Evolutionary conservation across 2,888 invertebrate species (phyloP).

Genomic region (Neocrepidodera transversa): DNA sequence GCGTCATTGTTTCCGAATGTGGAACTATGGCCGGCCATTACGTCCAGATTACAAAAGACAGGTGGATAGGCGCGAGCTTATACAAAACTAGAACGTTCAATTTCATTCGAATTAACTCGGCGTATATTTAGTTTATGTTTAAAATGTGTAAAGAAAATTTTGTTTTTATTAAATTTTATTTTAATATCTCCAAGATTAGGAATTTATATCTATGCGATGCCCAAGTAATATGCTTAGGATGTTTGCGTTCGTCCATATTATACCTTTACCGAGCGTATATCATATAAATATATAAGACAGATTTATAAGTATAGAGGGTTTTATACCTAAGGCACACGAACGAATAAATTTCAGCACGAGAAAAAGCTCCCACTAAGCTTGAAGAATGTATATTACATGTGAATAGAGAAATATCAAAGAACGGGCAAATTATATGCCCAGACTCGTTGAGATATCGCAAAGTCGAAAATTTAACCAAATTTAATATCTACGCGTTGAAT

Average conservation of each 20-base stretch:
- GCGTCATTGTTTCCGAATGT: conserved; percentile 51
- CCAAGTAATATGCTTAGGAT: conserved; percentile 31
- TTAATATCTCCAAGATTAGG: too few species aligned
- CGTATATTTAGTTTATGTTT: too few species aligned
- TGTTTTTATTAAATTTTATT: too few species aligned
- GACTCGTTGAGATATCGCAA: too few species aligned
- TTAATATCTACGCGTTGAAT: too few species aligned
- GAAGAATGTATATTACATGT: conserved; percentile 51
- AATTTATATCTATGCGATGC: too few species aligned
- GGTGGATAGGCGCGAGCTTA: conserved; percentile 32
- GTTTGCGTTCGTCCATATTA: conserved; percentile 30
- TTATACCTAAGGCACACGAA: conserved; percentile 36
- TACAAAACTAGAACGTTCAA: neutral
- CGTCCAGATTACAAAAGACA: conserved; percentile 50
- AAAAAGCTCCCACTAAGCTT: conserved; percentile 47
- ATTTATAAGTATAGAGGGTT: conserved; percentile 41
- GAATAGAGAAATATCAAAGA: conserved; percentile 53
- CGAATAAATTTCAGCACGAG: conserved; percentile 48
- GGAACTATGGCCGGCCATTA: conserved; percentile 48
- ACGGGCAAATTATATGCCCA: conserved; percentile 49
- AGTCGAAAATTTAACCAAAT: too few species aligned
- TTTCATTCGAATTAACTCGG: too few species aligned
- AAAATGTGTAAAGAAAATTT: too few species aligned
- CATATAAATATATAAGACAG: conserved; percentile 41
- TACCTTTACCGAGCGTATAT: conserved; percentile 29